Evolutionary conservation across 1,140 invertebrate genomes (phyloP).

Genomic region (Penaeus vannamei): DNA sequence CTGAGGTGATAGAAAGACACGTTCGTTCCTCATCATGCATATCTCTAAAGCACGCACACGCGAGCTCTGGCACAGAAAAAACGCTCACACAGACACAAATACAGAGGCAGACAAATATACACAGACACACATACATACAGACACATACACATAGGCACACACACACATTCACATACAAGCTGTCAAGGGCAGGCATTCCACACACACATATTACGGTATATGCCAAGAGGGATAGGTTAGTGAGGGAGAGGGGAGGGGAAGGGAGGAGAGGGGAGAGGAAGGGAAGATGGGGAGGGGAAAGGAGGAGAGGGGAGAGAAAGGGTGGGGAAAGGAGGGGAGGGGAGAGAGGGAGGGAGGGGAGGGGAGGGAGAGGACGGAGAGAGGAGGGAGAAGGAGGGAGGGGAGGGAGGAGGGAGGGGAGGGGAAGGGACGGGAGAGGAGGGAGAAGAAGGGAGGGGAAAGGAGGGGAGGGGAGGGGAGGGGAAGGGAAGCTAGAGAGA

Average conservation of each 20-base stretch:
- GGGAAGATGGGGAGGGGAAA: neutral
- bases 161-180: slow-evolving; percentile 1
- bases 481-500: neutral
- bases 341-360: neutral
- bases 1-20: no score
- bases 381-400: no score
- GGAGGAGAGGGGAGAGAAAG: neutral
- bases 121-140: neutral
- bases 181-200: neutral
- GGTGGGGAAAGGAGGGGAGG: neutral
- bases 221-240: neutral
- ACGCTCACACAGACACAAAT: neutral
- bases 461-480: neutral
- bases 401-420: neutral
- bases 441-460: neutral
- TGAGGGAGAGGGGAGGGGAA: neutral
- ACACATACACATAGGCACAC: slow-evolving; percentile 5
- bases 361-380: neutral
- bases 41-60: no score
- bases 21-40: no score
- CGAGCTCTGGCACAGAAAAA: neutral
- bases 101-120: neutral
- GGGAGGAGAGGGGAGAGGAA: neutral
- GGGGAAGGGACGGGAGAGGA: neutral
- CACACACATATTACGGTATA: neutral